Base-by-base conservation (phyloP, 2,113 vertebrate species). In the Carollia perspicillata region DNA sequence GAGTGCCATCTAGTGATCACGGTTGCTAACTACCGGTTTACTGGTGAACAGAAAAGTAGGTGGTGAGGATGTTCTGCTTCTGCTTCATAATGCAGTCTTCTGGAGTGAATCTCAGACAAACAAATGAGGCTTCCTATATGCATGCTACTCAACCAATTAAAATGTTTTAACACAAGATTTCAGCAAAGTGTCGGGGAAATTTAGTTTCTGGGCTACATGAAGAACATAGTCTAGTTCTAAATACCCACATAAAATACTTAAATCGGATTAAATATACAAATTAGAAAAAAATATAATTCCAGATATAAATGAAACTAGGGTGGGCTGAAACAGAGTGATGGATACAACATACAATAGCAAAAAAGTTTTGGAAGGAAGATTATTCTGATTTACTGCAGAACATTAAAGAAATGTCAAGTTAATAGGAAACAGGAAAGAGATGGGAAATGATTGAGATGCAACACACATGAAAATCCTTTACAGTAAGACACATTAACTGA, bases 1-100 rank as follows among this genome's bases (percentile, higher is more conserved):
- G 42, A 72, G 0, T 96, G 94, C 96, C 97, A 97, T 96, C 97
- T 97, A 75, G 84, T 86, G 97, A 68, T 86, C 10, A 5, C 2
- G 1, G n/a, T 23, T 20, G 20, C 47, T 77, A 96, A 81, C 81
- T 79, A 81, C 85, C 83, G 49, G 17, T 11, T 89, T 60, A 51
- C 16, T 55, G 10, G 30, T 84, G 69, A 79, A 79, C 26, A 68
- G 42, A 83, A 81, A 89, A 60, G 6, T 8, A 40, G 8, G 33
- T 28, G 26, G 26, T 65, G 42, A 71, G 65, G 84, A 77, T 20
- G 37, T n/a, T 47, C 2, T 35, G 33, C 23, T 58, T 44, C 20
- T 51, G n/a, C 14, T 86, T 47, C 37, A 26, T 10, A 42, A 33
- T n/a, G 72, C 28, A 53, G n/a, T 40, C 8, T 84, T n/a, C 51